Conservation (phyloP, 2,113 vertebrate genomes). For the Sander lucioperca region DNA sequence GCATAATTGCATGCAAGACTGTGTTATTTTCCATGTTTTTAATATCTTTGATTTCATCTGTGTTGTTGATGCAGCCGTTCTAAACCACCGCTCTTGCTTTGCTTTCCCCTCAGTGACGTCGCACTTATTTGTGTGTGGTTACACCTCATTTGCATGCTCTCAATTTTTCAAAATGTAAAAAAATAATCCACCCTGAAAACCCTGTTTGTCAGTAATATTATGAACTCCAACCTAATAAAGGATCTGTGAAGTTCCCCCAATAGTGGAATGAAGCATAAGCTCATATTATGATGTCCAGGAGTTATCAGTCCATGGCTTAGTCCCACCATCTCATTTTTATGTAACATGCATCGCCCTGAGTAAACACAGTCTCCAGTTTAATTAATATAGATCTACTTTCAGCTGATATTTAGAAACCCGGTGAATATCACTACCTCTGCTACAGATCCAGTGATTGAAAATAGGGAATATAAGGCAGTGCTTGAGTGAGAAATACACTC, state of each 20-base stretch:
- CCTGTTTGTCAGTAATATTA: constrained; percentile 50
- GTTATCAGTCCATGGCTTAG: constrained; percentile 58
- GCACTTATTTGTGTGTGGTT: constrained; percentile 42
- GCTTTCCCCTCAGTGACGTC: constrained; percentile 33
- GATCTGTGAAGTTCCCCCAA: constrained; percentile 41
- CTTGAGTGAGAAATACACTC: constrained; percentile 69
- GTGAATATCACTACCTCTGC: constrained; percentile 54
- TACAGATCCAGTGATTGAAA: constrained; percentile 78
- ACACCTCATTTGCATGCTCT: constrained; percentile 38
- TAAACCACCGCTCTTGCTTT: constrained; percentile 26
- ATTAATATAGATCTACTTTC: constrained; percentile 81
- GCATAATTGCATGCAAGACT: not conserved
- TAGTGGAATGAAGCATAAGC: constrained; percentile 48
- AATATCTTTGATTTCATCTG: constrained; percentile 28
- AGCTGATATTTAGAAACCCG: constrained; percentile 76
- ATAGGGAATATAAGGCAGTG: constrained; percentile 55
- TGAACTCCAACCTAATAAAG: constrained; percentile 56
- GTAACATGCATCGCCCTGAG: constrained; percentile 68
- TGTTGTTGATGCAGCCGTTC: constrained; percentile 33
- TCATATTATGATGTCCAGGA: constrained; percentile 55
- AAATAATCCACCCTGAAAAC: constrained; percentile 46
- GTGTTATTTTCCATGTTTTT: constrained; percentile 29
- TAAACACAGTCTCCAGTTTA: constrained; percentile 80
- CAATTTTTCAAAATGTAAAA: constrained; percentile 46
- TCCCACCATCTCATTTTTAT: constrained; percentile 57